Base-by-base conservation (phyloP, 2,797 vertebrate species). In the Anas bernieri region DNA sequence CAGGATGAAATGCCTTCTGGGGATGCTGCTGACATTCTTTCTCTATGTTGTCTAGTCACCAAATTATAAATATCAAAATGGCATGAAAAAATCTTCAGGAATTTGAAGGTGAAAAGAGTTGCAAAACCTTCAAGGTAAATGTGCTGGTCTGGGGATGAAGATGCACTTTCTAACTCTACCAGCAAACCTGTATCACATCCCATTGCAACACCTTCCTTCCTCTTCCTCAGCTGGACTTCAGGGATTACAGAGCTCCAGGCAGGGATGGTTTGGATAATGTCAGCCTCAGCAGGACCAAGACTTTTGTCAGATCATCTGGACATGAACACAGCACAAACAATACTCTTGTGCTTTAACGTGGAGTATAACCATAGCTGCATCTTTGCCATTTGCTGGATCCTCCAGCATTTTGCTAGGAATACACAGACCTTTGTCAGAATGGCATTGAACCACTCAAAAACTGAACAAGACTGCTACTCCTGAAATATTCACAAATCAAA, bases 361-460 rank as follows among this genome's bases (percentile, higher is more conserved):
- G n/a, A 64, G 3, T 17, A 56, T 39, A 67, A 8, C 5, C 16
- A 61, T 0, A 21, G 28, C 17, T 73, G 1, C 0, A 3, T 28
- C 9, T n/a, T 83, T 67, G 4, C 12, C 31, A 35, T 55, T 68
- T 52, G 50, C 31, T 75, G 31, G 21, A 72, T 68, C 25, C 82
- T 88, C 66, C 1, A 2, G 16, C 31, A 46, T 75, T 89, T 68
- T 86, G 45, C 58, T 46, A 33, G 22, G 31, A 90, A 80, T 64
- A 56, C 35, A 55, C 5, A 76, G 17, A 33, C 15, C 4, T 3
- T 6, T 61, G 14, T 56, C 73, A 91, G 26, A 83, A 33, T 69
- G 3, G 23, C 48, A 72, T 7, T 23, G 58, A 91, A 50, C 15
- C 37, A 59, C 39, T 46, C 45, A 43, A 55, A 75, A 62, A 12